A percentile compares a stretch with the other conserved stretches of the same genome.
Evolutionary conservation across 2,113 vertebrate species (phyloP).

Genomic region (Arenaria interpres): DNA sequence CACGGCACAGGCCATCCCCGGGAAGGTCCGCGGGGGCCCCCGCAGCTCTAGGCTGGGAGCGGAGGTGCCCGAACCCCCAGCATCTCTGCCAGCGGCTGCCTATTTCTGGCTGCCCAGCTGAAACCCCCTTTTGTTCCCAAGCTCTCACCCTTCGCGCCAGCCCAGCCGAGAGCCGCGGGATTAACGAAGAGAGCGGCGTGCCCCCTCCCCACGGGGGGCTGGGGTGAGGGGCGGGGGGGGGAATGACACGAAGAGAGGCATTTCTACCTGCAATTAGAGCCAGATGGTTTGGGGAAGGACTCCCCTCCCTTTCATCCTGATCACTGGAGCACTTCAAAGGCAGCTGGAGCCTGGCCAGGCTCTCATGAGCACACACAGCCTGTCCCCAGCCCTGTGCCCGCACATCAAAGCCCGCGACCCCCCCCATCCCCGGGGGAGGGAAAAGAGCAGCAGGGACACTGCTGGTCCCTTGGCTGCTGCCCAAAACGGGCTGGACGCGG

Average conservation of each 20-base stretch:
- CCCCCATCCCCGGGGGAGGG: constrained; percentile 29
- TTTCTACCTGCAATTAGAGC: constrained; percentile 78
- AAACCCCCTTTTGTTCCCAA: constrained; percentile 36
- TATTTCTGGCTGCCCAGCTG: constrained; percentile 34
- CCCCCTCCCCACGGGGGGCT: constrained; percentile 8
- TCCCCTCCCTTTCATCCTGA: constrained; percentile 76
- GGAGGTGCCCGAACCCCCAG: neutral
- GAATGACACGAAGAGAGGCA: neutral
- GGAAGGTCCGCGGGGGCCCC: neutral
- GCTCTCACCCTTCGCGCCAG: neutral
- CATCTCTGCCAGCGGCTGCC: neutral
- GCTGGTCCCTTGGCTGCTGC: constrained; percentile 63
- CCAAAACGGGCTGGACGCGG: neutral
- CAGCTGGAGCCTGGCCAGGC: constrained; percentile 61
- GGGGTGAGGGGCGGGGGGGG: no score
- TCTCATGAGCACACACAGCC: constrained; percentile 68
- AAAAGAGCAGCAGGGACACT: constrained; percentile 54
- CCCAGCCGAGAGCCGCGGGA: neutral
- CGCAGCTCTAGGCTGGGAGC: neutral
- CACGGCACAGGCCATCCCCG: neutral
- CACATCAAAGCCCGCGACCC: constrained; percentile 61
- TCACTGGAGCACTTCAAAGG: constrained; percentile 78
- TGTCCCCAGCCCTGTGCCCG: constrained; percentile 43
- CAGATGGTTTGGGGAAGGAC: constrained; percentile 74
- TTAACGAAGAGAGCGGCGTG: constrained; percentile 12